Conservation (phyloP, 2,797 vertebrate species). For the Mycteria americana region DNA sequence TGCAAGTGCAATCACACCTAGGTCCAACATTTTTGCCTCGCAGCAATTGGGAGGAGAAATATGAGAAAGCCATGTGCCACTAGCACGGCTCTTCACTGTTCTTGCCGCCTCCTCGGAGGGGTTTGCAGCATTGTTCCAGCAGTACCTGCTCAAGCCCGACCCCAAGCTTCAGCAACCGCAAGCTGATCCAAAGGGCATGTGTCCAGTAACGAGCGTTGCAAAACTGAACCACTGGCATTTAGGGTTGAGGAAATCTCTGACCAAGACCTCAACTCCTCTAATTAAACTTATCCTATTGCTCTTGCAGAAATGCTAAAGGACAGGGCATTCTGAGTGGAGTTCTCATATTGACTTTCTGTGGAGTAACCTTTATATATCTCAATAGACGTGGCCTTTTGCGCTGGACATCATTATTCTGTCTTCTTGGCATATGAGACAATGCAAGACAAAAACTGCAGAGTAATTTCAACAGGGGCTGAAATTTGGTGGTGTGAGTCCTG, state of each 20-base stretch:
- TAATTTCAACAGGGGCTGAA: not conserved
- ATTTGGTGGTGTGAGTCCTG: not conserved
- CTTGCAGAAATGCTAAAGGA: not conserved
- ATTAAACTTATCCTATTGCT: not conserved
- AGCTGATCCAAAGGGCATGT: not conserved
- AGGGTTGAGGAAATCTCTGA: not conserved
- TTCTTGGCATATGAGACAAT: not conserved
- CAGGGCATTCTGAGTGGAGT: not conserved
- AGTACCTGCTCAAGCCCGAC: not conserved
- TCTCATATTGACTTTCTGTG: constrained; percentile 16
- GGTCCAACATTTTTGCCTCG: rapidly evolving
- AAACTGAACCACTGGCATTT: not conserved
- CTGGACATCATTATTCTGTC: not conserved
- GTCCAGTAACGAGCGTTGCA: not conserved
- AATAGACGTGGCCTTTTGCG: not conserved
- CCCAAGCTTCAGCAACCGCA: not conserved
- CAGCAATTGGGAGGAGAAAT: not conserved
- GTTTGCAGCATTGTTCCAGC: not conserved
- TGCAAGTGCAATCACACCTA: not conserved
- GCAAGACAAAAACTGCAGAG: not conserved
- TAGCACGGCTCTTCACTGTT: not conserved
- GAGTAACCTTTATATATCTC: constrained; percentile 22
- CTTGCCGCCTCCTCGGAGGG: rapidly evolving
- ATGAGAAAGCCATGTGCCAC: not conserved
- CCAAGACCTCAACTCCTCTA: not conserved